A percentile compares a stretch with the other conserved stretches of the same genome.
Evolutionary conservation across 2,888 invertebrate genomes (phyloP).

Genomic region (Drosophila monieri): DNA sequence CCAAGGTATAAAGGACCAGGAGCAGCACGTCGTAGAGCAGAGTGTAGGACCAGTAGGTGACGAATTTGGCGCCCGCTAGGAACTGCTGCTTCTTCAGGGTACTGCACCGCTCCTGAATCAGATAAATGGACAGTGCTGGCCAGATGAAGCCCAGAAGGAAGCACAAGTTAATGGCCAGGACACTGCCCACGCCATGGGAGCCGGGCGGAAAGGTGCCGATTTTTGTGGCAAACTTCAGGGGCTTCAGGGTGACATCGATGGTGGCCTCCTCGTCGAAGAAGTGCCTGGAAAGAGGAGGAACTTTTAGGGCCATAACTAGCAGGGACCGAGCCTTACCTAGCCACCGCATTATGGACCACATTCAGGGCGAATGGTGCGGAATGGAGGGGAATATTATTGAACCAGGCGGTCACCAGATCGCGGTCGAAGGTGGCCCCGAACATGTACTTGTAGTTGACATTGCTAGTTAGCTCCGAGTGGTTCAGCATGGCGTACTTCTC

Average conservation of each 20-base stretch:
- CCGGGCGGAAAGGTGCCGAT: slow-evolving; percentile 44
- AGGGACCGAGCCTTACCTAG: slow-evolving; percentile 37
- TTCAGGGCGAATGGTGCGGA: slow-evolving; percentile 62
- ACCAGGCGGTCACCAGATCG: slow-evolving; percentile 58
- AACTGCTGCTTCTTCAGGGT: slow-evolving; percentile 54
- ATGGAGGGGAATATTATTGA: slow-evolving; percentile 67
- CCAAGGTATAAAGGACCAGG: slow-evolving; percentile 42
- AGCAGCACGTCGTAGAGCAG: slow-evolving; percentile 33
- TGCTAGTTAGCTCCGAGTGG: slow-evolving; percentile 20
- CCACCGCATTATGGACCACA: slow-evolving; percentile 65
- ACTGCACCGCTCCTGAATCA: slow-evolving; percentile 33
- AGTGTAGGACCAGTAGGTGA: slow-evolving; percentile 22
- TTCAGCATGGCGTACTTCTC: slow-evolving; percentile 36
- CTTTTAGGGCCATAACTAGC: too few species aligned
- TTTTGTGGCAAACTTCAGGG: slow-evolving; percentile 47
- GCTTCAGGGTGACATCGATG: slow-evolving; percentile 53
- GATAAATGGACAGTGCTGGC: slow-evolving; percentile 26
- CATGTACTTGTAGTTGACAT: slow-evolving; percentile 46
- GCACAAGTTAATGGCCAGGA: slow-evolving; percentile 50
- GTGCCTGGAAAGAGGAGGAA: slow-evolving; percentile 39
- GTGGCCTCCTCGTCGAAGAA: slow-evolving; percentile 48
- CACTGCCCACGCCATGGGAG: slow-evolving; percentile 40
- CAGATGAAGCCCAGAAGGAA: slow-evolving; percentile 50
- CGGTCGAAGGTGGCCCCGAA: slow-evolving; percentile 56
- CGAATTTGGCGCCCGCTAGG: slow-evolving; percentile 50